Evolutionary conservation across 2,113 vertebrate species (phyloP).

Genomic region (Connochaetes taurinus): DNA sequence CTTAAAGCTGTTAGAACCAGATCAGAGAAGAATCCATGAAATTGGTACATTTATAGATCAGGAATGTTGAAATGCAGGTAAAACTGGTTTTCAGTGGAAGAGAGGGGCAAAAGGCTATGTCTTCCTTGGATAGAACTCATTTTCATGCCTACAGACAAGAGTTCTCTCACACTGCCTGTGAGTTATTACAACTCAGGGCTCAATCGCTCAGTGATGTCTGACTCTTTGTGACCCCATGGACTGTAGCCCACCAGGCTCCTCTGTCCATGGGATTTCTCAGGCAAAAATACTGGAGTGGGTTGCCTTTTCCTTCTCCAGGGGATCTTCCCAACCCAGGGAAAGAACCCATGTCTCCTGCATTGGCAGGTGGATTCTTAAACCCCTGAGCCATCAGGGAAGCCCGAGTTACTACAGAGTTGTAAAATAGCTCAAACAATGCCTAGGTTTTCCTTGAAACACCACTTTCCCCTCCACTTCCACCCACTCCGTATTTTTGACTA

Average conservation of each 20-base stretch:
- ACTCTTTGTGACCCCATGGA: neutral
- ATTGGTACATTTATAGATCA: neutral
- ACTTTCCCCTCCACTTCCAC: neutral
- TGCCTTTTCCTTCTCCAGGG: neutral
- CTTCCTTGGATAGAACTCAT: neutral
- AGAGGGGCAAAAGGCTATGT: neutral
- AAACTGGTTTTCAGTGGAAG: neutral
- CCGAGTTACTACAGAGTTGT: neutral
- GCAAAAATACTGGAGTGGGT: neutral
- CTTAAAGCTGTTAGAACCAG: neutral
- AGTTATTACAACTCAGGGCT: neutral
- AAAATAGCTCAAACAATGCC: neutral
- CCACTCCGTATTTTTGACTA: neutral
- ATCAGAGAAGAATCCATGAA: neutral
- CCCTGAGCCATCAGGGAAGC: neutral
- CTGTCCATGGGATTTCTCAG: neutral
- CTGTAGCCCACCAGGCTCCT: neutral
- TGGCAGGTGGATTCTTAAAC: neutral
- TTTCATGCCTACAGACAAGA: neutral
- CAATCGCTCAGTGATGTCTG: neutral
- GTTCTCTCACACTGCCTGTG: neutral
- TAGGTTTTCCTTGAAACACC: neutral
- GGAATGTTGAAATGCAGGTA: neutral
- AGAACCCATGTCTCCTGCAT: neutral
- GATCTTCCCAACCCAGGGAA: neutral